Base-by-base conservation (phyloP, 2,797 vertebrate genomes). In the Rhyacichthys aspro region DNA sequence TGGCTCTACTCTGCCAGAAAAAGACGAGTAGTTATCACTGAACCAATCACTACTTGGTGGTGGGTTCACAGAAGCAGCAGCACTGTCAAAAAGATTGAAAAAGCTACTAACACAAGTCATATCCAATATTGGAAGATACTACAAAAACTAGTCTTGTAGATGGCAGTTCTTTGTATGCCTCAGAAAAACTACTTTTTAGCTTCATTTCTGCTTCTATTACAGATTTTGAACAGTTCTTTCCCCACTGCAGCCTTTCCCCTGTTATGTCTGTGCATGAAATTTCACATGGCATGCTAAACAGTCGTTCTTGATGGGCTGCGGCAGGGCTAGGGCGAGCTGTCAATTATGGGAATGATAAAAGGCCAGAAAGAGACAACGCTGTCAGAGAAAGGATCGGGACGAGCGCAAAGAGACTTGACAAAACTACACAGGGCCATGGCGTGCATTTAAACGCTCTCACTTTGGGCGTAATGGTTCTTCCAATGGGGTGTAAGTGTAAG, bases 371-470 rank as follows among this genome's bases (percentile, higher is more conserved):
- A 32, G 48, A 53, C 19, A 28, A 1, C n/a, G 28, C 37, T 18
- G 43, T 1, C 47, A 12, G 17, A 53, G 46, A 15, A 19, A 36
- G 47, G 47, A 60, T 16, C 17, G 36, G 18, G 7, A 42, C 42
- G 19, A 2, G 16, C 10, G 16, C 17, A 44, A 18, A 44, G 14
- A 14, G 54, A 17, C 7, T 38, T 12, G 37, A 38, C 37, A 38
- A 38, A 38, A 8, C n/a, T 9, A 33, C 17, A 9, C 18, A 37
- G 11, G 46, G 23, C 43, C 18, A 12, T 55, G 16, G 16, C 9
- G n/a, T 58, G 33, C 2, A 0, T 59, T 70, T 44, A 54, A 68
- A 70, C 34, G 1, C 47, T 54, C 55, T 58, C 16, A 34, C 18
- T 59, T 44, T 11, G 14, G 34, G 10, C 50, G 6, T 1, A 9